Evolutionary conservation across 2,888 invertebrate genomes (phyloP), one percentile per base, ranked within the genome.

Genomic region (Cremastobaeus sp.): DNA sequence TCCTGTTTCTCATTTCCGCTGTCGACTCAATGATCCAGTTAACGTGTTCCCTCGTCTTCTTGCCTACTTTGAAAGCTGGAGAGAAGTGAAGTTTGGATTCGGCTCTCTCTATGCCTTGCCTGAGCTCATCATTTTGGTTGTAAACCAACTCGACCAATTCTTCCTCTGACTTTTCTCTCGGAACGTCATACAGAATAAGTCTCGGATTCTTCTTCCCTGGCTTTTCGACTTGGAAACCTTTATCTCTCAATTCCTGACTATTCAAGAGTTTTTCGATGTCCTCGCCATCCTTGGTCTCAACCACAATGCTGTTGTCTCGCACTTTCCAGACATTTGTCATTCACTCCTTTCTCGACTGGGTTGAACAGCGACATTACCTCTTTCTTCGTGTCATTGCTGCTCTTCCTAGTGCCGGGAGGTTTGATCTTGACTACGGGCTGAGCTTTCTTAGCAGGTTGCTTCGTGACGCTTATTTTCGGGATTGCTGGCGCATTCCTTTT

Each of bases 21-120:
- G 30, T 35, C 0, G 47, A 50, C 14, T 72, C 71, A 0, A 45
- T 25, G 1, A 74, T 37, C 60, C 66, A 74, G 35, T 71, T 70
- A 0, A 8, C 21, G 1, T 14, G 2, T 12, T 35, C 25, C 2
- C 37, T 47, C 12, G 30, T 55, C 3, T 25, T 39, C 14, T 30
- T 45, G 5, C 54, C 65, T 2, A 21, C 14, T 45, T 14, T 54
- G 14, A 48, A 65, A 1, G 11, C n/a, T n/a, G 18, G 3, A 1
- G 20, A 2, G 9, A 55, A 30, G 5, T 54, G 14, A 4, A 25
- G 0, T 1, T 21, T 8, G 1, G 12, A 5, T 1, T 41, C 11
- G 0, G 20, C 12, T 0, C 11, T 1, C 3, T 1, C 11, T 8
- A 11, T 9, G 1, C 12, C 4, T 47, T 11, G 30, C 1, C 35